Evolutionary conservation across 2,888 invertebrate species (phyloP), one percentile per base, ranked within the genome.

Genomic region (Acronicta aceris): DNA sequence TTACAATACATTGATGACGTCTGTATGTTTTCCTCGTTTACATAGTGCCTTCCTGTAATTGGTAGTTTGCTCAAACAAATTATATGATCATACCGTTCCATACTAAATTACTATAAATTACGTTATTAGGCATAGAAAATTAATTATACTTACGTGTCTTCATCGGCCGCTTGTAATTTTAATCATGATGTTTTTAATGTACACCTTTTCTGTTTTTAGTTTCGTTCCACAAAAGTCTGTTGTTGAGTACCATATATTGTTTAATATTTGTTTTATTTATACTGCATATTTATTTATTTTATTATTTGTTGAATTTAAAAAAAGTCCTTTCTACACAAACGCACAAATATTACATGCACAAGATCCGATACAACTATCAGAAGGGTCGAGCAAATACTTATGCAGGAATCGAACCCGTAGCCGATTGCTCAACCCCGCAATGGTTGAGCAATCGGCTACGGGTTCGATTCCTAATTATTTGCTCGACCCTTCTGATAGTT

Each of bases 11-110:
- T 52, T 43, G 21, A 41, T n/a, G 6, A 54, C 16, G n/a, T 47
- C 47, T 25, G 36, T 59, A 38, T 38, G 59, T 53, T 62, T 62
- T 55, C 43, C 57, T 59, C 50, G 62, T 73, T 72, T 59, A 68
- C 59, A 59, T 73, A 68, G 59, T 46, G 59, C 54, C 56, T 57
- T 61, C 33, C 15, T 45, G 54, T 63, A 69, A 60, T 71, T 71
- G 56, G 63, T 73, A 69, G 59, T 73, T 62, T 41, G 53, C 45
- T 73, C 59, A 57, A 73, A 73, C 59, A 57, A 73, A 73, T 71
- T 54, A 63, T 65, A 68, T 41, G 56, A 62, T 51, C 56, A 53
- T 57, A 49, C 41, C 48, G 50, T 59, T 64, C 40, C 43, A 21
- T 64, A 73, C 30, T 33, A 57, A 58, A 68, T 73, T 46, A 73